phyloP scores from a whole-genome alignment of 2,888 invertebrate genomes.

The Orthonevra nobilis region DNA sequence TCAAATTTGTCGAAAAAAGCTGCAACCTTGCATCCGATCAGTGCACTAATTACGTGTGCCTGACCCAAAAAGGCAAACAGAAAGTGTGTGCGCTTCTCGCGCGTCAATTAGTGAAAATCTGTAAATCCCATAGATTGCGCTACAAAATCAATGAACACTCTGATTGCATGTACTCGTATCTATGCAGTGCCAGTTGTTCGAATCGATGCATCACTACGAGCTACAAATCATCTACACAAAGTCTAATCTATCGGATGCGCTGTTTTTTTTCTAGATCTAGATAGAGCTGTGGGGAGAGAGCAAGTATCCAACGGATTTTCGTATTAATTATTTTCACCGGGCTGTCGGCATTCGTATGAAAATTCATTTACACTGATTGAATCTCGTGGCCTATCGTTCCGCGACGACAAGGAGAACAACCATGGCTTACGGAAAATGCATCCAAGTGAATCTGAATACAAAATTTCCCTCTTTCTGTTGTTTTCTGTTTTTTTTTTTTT shows the following conservation, averaged over 20 bases:
- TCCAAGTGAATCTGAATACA: conserved; percentile 6
- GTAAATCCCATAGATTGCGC: conserved; percentile 7
- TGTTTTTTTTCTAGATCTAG: background rate
- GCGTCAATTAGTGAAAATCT: conserved; percentile 12
- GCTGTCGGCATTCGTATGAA: conserved; percentile 15
- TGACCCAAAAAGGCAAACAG: background rate
- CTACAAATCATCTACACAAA: background rate
- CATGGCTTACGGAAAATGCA: conserved; percentile 4
- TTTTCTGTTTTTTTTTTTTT: conserved; percentile 7
- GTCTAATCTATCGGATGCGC: conserved; percentile 11
- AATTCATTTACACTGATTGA: conserved; percentile 34
- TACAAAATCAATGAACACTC: too few relatives aligned
- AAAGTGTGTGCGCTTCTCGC: background rate
- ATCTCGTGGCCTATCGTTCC: too few relatives aligned
- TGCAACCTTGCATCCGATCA: background rate
- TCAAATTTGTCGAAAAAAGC: too few relatives aligned
- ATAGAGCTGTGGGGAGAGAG: background rate
- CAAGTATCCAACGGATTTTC: conserved; percentile 13
- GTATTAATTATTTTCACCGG: conserved; percentile 46
- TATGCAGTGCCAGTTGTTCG: conserved; percentile 9
- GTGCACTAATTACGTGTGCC: conserved; percentile 14
- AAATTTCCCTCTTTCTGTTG: background rate
- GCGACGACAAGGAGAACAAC: too few relatives aligned
- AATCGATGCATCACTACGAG: conserved; percentile 23
- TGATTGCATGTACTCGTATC: background rate